These are phyloP conservation scores for Caretta caretta DNA, from an alignment of 2,113 vertebrate species.

Conservation along the genomic window DNA sequence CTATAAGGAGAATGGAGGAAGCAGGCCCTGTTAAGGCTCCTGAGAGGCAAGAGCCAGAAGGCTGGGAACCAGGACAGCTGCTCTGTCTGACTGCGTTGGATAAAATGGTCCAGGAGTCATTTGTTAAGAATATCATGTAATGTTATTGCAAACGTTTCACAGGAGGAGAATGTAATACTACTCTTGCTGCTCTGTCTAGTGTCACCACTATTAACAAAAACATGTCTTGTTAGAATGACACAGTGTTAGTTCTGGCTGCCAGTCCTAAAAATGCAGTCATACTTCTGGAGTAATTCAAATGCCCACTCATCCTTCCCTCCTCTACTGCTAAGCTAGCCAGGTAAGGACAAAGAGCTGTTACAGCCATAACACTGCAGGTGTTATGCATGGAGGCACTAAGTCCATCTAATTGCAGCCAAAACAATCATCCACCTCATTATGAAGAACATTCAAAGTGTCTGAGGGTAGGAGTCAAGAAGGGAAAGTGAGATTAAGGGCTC, in stretches of 20 bases:
- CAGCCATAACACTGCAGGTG: neutral
- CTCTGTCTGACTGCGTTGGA: neutral
- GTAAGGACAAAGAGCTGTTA: neutral
- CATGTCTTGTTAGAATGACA: neutral
- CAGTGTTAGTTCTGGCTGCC: neutral
- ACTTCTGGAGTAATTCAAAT: neutral
- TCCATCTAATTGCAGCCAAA: neutral
- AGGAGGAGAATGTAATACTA: neutral
- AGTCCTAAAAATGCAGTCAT: neutral
- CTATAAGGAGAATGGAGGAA: neutral
- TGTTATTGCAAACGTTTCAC: neutral
- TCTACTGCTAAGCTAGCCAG: neutral
- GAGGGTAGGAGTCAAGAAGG: neutral
- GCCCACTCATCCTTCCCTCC: neutral
- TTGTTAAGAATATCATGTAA: neutral
- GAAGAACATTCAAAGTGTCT: neutral
- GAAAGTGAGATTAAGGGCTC: neutral
- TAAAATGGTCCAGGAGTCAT: neutral
- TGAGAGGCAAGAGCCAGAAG: neutral
- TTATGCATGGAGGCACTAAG: neutral
- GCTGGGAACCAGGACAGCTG: neutral
- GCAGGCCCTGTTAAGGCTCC: neutral
- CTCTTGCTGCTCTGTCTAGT: neutral
- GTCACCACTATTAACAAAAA: neutral
- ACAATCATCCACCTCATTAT: neutral